Conservation (phyloP, 2,113 vertebrate species). For the Pagrus major region DNA sequence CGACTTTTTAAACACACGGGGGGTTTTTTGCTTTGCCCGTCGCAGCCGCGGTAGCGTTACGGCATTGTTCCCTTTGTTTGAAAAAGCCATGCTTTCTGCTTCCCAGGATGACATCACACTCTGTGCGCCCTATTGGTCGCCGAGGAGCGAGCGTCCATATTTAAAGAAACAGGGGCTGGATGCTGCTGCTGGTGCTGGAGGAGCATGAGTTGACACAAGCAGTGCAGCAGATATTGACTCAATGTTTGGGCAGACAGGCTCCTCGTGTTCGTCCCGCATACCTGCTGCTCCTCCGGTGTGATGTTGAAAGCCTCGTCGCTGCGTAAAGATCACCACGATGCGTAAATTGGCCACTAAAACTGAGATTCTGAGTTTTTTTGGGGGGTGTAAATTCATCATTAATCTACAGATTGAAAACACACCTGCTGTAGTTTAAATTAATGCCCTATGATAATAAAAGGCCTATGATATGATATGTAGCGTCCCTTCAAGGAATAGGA, state of each 20-base stretch:
- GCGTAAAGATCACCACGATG: background rate
- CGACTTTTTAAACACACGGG: fast-evolving
- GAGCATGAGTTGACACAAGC: conserved; percentile 41
- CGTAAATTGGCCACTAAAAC: background rate
- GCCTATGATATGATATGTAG: no score
- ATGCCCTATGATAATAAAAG: background rate
- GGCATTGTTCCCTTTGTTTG: conserved; percentile 99
- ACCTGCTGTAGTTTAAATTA: background rate
- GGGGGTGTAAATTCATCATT: no score
- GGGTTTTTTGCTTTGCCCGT: background rate
- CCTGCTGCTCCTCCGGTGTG: background rate
- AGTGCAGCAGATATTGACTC: conserved; percentile 25
- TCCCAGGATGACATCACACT: conserved; percentile 93
- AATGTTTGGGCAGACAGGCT: conserved; percentile 3
- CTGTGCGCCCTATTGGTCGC: conserved; percentile 88
- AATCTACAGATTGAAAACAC: no score
- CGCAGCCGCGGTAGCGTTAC: conserved; percentile 58
- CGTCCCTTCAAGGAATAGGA: no score
- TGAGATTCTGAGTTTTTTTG: no score
- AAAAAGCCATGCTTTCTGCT: conserved; percentile 91
- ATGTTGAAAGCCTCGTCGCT: background rate
- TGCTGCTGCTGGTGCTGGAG: background rate
- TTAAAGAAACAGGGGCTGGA: conserved; percentile 84
- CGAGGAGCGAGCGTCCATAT: conserved; percentile 64
- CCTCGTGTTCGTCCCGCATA: background rate